A percentile compares a stretch with the other conserved stretches of the same genome.
Evolutionary conservation across 2,888 invertebrate genomes (phyloP).

Genomic region (Euspilapteryx auroguttella): DNA sequence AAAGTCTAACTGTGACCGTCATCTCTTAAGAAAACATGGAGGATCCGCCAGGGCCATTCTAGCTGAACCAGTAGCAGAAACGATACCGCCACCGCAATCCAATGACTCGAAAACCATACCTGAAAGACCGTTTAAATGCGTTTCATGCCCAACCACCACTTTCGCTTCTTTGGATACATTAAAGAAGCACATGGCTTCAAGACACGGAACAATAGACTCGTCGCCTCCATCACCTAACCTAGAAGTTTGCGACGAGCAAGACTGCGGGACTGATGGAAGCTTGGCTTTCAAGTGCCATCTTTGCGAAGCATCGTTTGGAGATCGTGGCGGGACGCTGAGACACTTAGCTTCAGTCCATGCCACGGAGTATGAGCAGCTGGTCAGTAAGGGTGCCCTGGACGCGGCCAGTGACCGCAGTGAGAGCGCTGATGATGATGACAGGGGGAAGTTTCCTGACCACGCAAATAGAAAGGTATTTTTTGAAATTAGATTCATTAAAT

Average conservation of each 20-base stretch:
- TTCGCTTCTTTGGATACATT: slow-evolving; percentile 79
- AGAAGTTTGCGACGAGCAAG: slow-evolving; percentile 22
- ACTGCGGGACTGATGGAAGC: slow-evolving; percentile 48
- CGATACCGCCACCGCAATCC: slow-evolving; percentile 22
- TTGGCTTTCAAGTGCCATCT: slow-evolving; percentile 90
- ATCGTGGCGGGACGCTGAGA: slow-evolving; percentile 76
- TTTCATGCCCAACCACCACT: slow-evolving; percentile 79
- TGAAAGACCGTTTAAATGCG: slow-evolving; percentile 78
- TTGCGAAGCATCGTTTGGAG: slow-evolving; percentile 84
- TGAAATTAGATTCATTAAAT: no score
- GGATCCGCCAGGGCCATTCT: slow-evolving; percentile 45
- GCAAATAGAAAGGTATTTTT: slow-evolving; percentile 76
- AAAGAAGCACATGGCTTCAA: slow-evolving; percentile 74
- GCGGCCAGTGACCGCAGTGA: slow-evolving; percentile 65
- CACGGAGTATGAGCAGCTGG: slow-evolving; percentile 78
- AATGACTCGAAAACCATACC: no score
- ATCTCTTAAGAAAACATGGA: slow-evolving; percentile 83
- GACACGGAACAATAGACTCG: slow-evolving; percentile 62
- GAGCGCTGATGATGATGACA: slow-evolving; percentile 66
- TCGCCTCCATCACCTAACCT: slow-evolving; percentile 37
- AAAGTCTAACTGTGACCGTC: slow-evolving; percentile 96
- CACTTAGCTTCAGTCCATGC: slow-evolving; percentile 78
- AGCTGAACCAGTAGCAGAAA: slow-evolving; percentile 34
- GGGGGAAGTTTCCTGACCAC: slow-evolving; percentile 84
- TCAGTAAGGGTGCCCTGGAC: slow-evolving; percentile 75